These are phyloP conservation scores for Cylas formicarius DNA, from an alignment of 1,140 invertebrate species.

Conservation along the genomic window DNA sequence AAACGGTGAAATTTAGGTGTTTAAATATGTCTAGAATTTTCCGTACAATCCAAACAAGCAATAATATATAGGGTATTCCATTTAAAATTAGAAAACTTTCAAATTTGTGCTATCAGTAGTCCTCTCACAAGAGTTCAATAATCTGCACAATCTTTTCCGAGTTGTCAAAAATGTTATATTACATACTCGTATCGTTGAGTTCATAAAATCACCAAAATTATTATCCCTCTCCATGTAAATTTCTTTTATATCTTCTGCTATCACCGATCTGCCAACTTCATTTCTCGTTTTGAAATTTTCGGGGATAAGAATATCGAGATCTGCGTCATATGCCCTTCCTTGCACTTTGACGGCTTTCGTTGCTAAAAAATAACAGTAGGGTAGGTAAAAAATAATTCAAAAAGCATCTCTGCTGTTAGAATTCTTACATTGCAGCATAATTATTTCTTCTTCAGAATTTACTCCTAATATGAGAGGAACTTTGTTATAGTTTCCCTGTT, in stretches of 20 bases:
- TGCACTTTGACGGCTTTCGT: neutral
- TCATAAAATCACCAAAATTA: neutral
- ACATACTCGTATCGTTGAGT: conserved; percentile 2
- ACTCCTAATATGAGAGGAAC: conserved; percentile 27
- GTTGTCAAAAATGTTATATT: too few species aligned
- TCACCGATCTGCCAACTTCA: neutral
- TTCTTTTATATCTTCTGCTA: conserved; percentile 3
- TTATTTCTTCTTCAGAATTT: conserved; percentile 29
- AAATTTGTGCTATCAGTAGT: too few species aligned
- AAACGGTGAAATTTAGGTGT: too few species aligned
- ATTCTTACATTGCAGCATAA: conserved; percentile 9
- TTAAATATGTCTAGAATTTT: too few species aligned
- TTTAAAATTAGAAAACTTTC: too few species aligned
- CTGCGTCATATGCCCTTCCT: neutral
- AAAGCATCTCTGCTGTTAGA: neutral
- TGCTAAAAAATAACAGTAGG: neutral
- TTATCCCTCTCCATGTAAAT: conserved; percentile 1
- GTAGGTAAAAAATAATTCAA: neutral
- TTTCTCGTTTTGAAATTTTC: conserved; percentile 1
- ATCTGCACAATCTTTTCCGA: too few species aligned
- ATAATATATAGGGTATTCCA: too few species aligned
- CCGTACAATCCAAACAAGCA: too few species aligned
- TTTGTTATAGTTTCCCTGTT: conserved; percentile 24
- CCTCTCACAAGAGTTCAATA: too few species aligned
- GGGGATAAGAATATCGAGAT: neutral